These are phyloP conservation scores for Synanthedon vespiformis DNA, from an alignment of 2,888 invertebrate species.

Conservation along the genomic window DNA sequence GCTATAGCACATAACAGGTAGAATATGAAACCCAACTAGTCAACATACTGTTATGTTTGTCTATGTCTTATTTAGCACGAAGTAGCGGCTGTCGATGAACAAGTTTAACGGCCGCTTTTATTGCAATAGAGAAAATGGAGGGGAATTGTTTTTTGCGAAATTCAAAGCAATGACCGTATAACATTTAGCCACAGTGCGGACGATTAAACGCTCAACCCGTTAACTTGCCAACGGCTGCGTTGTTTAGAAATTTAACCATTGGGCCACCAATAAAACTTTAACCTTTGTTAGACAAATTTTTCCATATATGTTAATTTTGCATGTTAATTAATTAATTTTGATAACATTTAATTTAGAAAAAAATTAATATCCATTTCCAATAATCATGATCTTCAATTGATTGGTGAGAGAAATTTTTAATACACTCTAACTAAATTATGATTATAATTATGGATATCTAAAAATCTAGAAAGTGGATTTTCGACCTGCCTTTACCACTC, in stretches of 20 bases:
- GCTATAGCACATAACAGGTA: too few species aligned
- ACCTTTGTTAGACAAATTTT: too few species aligned
- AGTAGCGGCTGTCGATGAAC: not conserved
- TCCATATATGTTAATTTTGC: too few species aligned
- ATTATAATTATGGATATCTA: too few species aligned
- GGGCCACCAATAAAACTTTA: not conserved
- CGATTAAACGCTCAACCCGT: constrained; percentile 9
- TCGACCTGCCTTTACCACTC: too few species aligned
- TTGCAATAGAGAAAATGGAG: not conserved
- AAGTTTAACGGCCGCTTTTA: not conserved
- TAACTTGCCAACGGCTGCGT: constrained; percentile 5
- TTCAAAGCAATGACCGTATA: constrained; percentile 18
- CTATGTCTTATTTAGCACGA: not conserved
- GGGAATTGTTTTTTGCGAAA: constrained; percentile 10
- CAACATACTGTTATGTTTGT: not conserved
- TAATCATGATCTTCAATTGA: too few species aligned
- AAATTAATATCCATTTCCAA: too few species aligned
- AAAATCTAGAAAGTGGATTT: too few species aligned
- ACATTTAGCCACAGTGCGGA: constrained; percentile 8
- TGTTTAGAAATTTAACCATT: not conserved
- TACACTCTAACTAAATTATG: too few species aligned
- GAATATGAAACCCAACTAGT: not conserved
- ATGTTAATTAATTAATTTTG: too few species aligned
- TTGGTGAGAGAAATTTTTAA: too few species aligned
- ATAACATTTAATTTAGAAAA: too few species aligned